Conservation (phyloP, 2,797 vertebrate species). For the Gallinago nigripennis region DNA sequence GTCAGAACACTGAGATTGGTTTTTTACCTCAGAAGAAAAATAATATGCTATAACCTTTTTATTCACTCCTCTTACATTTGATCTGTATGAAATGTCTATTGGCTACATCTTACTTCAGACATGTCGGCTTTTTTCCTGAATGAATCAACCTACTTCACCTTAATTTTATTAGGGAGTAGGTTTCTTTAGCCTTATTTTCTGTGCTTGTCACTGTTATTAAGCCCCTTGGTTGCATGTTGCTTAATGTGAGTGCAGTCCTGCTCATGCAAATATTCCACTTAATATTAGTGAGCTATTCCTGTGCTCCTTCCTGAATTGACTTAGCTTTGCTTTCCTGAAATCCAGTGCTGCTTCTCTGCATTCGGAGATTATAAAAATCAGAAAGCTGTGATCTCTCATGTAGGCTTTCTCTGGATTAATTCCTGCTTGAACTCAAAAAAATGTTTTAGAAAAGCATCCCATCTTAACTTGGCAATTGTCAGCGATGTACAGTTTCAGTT, state of each 20-base stretch:
- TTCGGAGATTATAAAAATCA: conserved; percentile 5
- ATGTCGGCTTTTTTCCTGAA: not conserved
- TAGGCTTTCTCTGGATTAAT: conserved; percentile 39
- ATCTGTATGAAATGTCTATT: not conserved
- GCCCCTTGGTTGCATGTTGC: not conserved
- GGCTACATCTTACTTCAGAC: not conserved
- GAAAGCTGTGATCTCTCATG: conserved; percentile 10
- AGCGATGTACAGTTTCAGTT: not conserved
- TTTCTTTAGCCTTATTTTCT: not conserved
- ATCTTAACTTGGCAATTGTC: not conserved
- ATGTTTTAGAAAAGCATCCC: conserved; percentile 8
- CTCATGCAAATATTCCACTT: not conserved
- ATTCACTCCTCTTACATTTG: not conserved
- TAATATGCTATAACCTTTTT: not conserved
- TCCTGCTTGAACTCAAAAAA: conserved; percentile 33
- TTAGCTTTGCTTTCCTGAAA: conserved; percentile 18
- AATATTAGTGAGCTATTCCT: not conserved
- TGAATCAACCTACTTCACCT: not conserved
- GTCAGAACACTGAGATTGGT: not conserved
- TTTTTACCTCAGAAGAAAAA: not conserved
- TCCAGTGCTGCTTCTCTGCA: not conserved
- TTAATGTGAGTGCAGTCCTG: not conserved
- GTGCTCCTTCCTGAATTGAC: not conserved
- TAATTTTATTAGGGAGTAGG: not conserved
- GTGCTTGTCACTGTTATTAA: not conserved